Percentiles rank a stretch among this genome's conserved stretches.
Conservation (phyloP, 2,797 vertebrate species). For the Sebastes iracundus region DNA sequence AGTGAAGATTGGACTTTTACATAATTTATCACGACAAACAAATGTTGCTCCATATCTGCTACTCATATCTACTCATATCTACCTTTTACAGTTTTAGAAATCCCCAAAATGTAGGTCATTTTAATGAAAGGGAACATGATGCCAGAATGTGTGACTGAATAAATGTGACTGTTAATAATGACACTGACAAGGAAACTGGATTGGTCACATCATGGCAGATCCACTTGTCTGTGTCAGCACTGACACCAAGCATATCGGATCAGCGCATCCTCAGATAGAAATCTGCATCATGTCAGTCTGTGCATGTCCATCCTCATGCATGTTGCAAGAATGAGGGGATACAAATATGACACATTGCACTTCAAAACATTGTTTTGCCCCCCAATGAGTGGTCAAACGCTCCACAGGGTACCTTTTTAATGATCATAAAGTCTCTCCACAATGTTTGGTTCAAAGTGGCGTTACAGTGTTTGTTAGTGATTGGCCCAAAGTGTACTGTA, state of each 20-base stretch:
- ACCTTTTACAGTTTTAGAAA: background rate
- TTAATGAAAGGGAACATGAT: background rate
- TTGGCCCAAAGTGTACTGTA: background rate
- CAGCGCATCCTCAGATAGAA: background rate
- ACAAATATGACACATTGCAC: background rate
- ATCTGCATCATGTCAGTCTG: background rate
- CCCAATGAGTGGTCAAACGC: background rate
- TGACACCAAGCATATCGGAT: background rate
- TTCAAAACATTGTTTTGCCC: background rate
- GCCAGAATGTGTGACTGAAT: background rate
- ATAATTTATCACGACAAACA: background rate
- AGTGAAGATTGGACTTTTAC: background rate
- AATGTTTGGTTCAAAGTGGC: background rate
- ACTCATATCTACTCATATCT: background rate
- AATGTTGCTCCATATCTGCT: background rate
- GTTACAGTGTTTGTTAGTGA: constrained; percentile 5
- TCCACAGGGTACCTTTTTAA: background rate
- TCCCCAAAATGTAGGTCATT: background rate
- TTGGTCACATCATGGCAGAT: background rate
- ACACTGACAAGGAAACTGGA: background rate
- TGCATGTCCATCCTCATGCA: background rate
- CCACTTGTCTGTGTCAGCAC: background rate
- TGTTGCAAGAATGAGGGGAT: background rate
- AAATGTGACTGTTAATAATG: background rate
- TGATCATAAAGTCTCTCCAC: background rate